Evolutionary conservation across 2,113 vertebrate species (phyloP), one percentile per base, ranked within the genome.

Genomic region (Acrocephalus kingi): DNA sequence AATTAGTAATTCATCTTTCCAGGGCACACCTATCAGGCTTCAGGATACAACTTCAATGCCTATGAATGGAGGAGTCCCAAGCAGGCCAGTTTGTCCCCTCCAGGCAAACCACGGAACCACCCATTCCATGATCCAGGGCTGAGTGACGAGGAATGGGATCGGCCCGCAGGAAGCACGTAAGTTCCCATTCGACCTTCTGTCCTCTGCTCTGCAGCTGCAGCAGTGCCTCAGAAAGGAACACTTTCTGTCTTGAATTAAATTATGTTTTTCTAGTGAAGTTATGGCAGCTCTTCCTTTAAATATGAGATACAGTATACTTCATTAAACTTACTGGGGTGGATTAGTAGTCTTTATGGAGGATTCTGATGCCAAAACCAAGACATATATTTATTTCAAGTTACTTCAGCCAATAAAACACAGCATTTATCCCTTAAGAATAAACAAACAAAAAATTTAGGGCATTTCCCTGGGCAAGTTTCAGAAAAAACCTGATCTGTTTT

Each of bases 51-150:
- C 92, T 99, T 99, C 97, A 99, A 98, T 92, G 92, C 98, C 46
- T 98, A 98, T 43, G 99, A 99, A 67, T 99, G 99, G 99, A 98
- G 99, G 96, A 99, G 98, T 68, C 96, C 98, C 30, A 99, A 99
- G 94, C 98, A 98, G 87, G 98, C 97, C 87, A 99, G 98, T 89
- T 95, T 99, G 76, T 99, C 99, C 28, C 98, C 99, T 12, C 97
- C 98, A 45, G 98, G 98, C 81, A 98, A 98, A 64, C 97, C 98
- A n/a, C 95, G 98, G 94, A 98, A 94, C 97, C 99, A 98, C 89
- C 98, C 98, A 2, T 98, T 99, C 74, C 98, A 98, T 13, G 99
- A 99, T 30, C 93, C 98, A 56, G 99, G 98, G 8, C 98, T 99
- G 94, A 98, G 98, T 41, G 98, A 99, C 21, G 99, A 99, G 2